phyloP scores from a whole-genome alignment of 2,113 vertebrate genomes.

The Platysteira castanea region DNA sequence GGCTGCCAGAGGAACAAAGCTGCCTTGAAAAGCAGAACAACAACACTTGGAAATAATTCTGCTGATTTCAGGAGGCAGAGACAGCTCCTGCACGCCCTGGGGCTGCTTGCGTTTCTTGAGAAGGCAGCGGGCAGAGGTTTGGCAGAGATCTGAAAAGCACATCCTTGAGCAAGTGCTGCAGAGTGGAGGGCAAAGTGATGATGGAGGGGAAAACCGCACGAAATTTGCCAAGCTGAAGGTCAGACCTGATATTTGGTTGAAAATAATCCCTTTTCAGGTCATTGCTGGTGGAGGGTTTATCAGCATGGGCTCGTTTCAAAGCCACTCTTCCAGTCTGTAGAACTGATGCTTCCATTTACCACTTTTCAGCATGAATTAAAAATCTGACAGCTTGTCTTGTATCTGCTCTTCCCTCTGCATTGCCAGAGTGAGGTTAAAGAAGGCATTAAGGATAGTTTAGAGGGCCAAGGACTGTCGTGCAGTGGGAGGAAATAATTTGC shows the following conservation, averaged over 20 bases:
- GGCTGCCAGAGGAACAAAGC: not conserved
- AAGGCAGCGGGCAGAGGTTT: not conserved
- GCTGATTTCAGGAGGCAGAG: not conserved
- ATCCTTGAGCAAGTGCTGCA: not conserved
- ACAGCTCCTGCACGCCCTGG: not conserved
- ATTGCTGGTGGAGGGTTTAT: not conserved
- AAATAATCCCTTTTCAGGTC: not conserved
- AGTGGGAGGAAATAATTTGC: not conserved
- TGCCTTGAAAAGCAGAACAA: not conserved
- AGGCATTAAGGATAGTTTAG: not conserved
- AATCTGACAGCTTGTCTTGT: constrained; percentile 8
- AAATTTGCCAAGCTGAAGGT: not conserved
- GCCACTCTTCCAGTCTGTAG: not conserved
- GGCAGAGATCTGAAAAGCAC: not conserved
- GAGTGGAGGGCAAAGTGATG: not conserved
- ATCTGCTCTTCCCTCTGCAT: not conserved
- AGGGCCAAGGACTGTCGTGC: not conserved
- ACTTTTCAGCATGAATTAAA: constrained; percentile 19
- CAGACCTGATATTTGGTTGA: not conserved
- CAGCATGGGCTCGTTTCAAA: not conserved
- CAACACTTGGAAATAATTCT: not conserved
- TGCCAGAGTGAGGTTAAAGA: not conserved
- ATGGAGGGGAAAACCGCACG: not conserved
- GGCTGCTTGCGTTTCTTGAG: not conserved
- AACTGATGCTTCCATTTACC: not conserved